phyloP scores from a whole-genome alignment of 2,888 invertebrate species.

The Seladonia tumulorum region DNA sequence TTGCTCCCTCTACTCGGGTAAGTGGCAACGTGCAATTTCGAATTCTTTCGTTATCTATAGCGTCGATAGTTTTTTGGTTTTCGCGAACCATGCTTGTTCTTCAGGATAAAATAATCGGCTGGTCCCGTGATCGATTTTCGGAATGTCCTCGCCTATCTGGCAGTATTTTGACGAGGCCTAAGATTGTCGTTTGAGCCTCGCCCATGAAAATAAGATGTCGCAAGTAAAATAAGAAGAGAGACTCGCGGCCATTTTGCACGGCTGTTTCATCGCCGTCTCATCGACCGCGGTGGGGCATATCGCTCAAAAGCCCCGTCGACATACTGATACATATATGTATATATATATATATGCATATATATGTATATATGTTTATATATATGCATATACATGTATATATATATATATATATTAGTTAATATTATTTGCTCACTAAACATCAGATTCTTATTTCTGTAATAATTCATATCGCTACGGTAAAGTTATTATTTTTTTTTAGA shows the following conservation, averaged over 20 bases:
- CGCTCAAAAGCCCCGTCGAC: conserved; percentile 79
- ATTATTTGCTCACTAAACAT: conserved; percentile 72
- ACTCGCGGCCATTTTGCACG: conserved; percentile 35
- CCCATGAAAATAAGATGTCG: conserved; percentile 48
- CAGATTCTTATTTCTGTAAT: conserved; percentile 68
- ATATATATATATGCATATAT: not conserved
- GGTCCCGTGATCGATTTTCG: conserved; percentile 69
- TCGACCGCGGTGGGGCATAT: conserved; percentile 71
- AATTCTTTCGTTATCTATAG: not conserved
- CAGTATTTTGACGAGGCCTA: conserved; percentile 83
- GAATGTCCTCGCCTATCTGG: conserved; percentile 79
- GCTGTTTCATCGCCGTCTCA: conserved; percentile 16
- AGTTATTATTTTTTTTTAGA: conserved; percentile 78
- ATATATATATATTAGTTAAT: conserved; percentile 15
- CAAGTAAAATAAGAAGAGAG: conserved; percentile 40
- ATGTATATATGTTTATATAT: not conserved
- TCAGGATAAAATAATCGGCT: not conserved
- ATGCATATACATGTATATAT: not conserved
- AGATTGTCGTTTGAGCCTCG: conserved; percentile 82
- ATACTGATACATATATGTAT: conserved; percentile 66
- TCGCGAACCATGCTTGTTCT: not conserved
- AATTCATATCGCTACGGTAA: conserved; percentile 72
- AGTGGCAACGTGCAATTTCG: not conserved
- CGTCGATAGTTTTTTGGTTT: not conserved
- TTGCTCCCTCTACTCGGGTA: not conserved